Conservation (phyloP, 2,888 invertebrate genomes). For the Microctonus hyperodae region DNA sequence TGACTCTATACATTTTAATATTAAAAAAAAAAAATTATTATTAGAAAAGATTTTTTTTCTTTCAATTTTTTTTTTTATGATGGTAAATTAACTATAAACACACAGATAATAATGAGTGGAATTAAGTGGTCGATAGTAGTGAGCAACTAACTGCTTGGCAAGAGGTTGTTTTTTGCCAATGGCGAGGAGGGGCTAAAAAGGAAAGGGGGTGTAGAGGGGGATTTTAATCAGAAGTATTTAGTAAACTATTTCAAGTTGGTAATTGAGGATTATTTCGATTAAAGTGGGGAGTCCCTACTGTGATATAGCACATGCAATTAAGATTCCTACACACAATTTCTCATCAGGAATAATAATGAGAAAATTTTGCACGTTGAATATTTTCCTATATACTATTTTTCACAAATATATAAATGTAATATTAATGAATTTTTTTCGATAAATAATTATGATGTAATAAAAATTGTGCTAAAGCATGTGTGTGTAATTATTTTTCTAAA, state of each 20-base stretch:
- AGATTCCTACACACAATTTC: background rate
- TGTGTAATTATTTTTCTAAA: background rate
- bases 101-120: background rate
- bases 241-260: slow-evolving; percentile 35
- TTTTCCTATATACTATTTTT: too few species aligned
- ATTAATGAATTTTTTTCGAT: background rate
- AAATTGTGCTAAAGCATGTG: background rate
- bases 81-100: background rate
- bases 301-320: too few species aligned
- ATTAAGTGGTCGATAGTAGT: slow-evolving; percentile 11
- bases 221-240: slow-evolving; percentile 40
- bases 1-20: slow-evolving; percentile 1
- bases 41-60: background rate
- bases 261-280: slow-evolving; percentile 15
- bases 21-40: background rate
- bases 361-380: too few species aligned
- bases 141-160: slow-evolving; percentile 19
- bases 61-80: too few species aligned
- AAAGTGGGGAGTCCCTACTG: background rate
- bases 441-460: background rate
- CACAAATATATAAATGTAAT: background rate
- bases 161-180: slow-evolving; percentile 30
- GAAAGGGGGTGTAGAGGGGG: background rate
- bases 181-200: slow-evolving; percentile 13
- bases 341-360: background rate